Conservation (phyloP, 2,113 vertebrate species). For the Microcebus tavaratra region DNA sequence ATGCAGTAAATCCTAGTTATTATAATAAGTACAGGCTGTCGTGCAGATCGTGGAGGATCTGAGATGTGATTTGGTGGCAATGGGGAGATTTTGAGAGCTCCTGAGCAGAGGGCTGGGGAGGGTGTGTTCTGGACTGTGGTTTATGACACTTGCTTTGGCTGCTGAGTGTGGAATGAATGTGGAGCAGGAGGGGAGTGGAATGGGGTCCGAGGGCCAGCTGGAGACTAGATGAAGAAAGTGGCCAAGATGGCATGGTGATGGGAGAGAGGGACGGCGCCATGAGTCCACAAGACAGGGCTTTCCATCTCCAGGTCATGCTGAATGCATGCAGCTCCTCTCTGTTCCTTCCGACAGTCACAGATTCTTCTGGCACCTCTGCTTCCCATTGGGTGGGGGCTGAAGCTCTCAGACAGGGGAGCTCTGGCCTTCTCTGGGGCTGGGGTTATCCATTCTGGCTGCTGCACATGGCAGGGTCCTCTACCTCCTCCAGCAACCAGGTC, state of each 20-base stretch:
- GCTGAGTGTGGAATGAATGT: neutral
- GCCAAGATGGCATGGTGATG: neutral
- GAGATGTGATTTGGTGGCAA: neutral
- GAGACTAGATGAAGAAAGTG: neutral
- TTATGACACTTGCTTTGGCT: neutral
- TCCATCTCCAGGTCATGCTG: neutral
- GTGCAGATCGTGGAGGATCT: neutral
- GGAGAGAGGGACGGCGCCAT: neutral
- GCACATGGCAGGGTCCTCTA: neutral
- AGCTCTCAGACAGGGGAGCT: neutral
- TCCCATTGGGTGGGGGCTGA: neutral
- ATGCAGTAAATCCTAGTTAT: neutral
- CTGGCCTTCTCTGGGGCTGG: neutral
- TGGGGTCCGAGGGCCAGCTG: neutral
- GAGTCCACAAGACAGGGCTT: neutral
- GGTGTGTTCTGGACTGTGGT: neutral
- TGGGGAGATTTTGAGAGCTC: neutral
- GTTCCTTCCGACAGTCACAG: neutral
- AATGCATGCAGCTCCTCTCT: neutral
- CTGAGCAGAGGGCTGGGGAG: neutral
- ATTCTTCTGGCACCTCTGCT: neutral
- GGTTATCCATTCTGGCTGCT: neutral
- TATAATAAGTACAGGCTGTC: neutral
- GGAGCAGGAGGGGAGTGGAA: neutral
- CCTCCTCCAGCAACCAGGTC: neutral